Evolutionary conservation across 2,888 invertebrate genomes (phyloP).

Genomic region (Mactromeris polynyma): DNA sequence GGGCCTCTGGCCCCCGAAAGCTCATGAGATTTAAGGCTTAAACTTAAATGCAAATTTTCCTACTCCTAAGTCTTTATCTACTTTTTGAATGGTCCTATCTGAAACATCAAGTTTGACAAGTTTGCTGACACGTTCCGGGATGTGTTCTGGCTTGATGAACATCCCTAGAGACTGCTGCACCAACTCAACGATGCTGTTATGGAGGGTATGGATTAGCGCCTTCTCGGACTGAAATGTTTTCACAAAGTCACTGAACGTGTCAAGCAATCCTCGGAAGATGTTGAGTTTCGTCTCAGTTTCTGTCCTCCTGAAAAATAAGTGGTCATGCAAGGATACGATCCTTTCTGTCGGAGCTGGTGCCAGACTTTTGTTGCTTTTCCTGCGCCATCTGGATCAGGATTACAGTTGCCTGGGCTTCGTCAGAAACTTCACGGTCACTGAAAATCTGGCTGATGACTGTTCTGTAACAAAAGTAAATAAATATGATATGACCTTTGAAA

Average conservation of each 20-base stretch:
- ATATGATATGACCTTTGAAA: too few relatives aligned
- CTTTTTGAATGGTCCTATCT: constrained; percentile 45
- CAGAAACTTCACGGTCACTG: neutral
- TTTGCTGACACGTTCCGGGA: neutral
- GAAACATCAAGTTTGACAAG: constrained; percentile 34
- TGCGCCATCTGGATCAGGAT: constrained; percentile 10
- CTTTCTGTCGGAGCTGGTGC: constrained; percentile 24
- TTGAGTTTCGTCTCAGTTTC: constrained; percentile 11
- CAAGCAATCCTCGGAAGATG: constrained; percentile 21
- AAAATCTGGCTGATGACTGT: neutral
- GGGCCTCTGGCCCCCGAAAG: too few relatives aligned
- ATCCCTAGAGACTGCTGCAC: neutral
- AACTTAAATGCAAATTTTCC: constrained; percentile 46
- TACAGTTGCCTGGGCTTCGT: neutral
- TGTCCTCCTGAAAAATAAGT: neutral
- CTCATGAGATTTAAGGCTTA: too few relatives aligned
- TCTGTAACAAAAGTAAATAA: neutral
- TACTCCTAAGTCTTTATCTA: constrained; percentile 49
- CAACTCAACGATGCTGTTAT: constrained; percentile 27
- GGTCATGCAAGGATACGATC: neutral
- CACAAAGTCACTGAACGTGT: too few relatives aligned
- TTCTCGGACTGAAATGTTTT: constrained; percentile 28
- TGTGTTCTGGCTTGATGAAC: constrained; percentile 34
- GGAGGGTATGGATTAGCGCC: constrained; percentile 32
- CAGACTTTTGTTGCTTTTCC: constrained; percentile 23